These are phyloP conservation scores for Hypanus sabinus DNA, from an alignment of 2,113 vertebrate species.

Conservation along the genomic window DNA sequence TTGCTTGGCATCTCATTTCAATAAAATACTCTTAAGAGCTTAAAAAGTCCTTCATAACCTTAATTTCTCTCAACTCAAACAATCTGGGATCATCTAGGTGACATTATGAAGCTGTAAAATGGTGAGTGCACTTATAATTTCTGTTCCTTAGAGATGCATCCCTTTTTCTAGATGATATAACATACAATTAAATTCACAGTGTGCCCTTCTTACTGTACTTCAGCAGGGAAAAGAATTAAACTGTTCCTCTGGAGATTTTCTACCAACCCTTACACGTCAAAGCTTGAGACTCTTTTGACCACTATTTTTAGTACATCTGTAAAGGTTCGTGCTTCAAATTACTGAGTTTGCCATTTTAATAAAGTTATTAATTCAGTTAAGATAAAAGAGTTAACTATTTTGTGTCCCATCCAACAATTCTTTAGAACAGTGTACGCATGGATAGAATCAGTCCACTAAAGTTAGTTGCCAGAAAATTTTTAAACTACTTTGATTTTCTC, in stretches of 20 bases:
- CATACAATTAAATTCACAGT: conserved; percentile 30
- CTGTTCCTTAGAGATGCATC: conserved; percentile 27
- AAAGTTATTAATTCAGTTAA: conserved; percentile 12
- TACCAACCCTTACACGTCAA: conserved; percentile 4
- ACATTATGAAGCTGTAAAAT: conserved; percentile 33
- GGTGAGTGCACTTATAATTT: conserved; percentile 21
- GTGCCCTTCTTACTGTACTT: conserved; percentile 15
- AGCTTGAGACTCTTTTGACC: conserved; percentile 1
- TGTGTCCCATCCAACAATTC: neutral
- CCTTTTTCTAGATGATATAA: neutral
- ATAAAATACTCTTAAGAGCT: conserved; percentile 21
- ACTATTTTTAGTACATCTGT: conserved; percentile 24
- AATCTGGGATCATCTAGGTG: conserved; percentile 16
- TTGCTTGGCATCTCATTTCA: conserved; percentile 26
- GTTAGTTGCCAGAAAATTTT: neutral
- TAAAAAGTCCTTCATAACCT: conserved; percentile 18
- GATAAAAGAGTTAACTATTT: neutral
- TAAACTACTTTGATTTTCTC: neutral
- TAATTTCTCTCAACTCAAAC: conserved; percentile 22
- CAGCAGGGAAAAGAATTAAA: conserved; percentile 7
- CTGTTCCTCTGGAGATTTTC: conserved; percentile 15
- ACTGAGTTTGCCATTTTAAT: conserved; percentile 32
- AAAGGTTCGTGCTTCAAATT: neutral
- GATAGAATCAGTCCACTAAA: conserved; percentile 11
- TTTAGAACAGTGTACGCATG: too few species aligned